Conservation (phyloP, 1,140 invertebrate species). For the Cylas formicarius region DNA sequence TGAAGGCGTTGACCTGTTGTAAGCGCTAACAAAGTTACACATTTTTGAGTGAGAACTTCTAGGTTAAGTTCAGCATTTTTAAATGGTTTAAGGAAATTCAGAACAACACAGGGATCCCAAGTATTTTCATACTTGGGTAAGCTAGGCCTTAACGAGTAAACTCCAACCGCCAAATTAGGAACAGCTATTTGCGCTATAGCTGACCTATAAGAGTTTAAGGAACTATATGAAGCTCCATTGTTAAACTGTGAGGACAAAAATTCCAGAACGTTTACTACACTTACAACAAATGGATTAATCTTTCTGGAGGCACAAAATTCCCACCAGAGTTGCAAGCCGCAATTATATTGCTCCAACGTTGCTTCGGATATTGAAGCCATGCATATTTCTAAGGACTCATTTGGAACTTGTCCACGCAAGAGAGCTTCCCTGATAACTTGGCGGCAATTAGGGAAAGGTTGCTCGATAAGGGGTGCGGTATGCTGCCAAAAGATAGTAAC, state of each 20-base stretch:
- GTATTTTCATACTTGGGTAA: conserved; percentile 10
- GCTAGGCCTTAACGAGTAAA: conserved; percentile 6
- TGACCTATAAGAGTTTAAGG: conserved; percentile 12
- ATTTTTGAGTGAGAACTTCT: conserved; percentile 8
- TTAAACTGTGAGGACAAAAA: conserved; percentile 14
- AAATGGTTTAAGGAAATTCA: conserved; percentile 4
- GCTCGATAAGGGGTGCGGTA: conserved; percentile 11
- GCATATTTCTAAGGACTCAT: conserved; percentile 9
- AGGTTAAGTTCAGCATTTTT: neutral
- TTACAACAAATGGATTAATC: conserved; percentile 1
- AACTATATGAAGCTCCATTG: conserved; percentile 4
- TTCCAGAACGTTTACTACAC: neutral
- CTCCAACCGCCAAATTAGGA: conserved; percentile 3
- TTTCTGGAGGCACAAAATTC: neutral
- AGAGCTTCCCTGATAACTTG: conserved; percentile 13
- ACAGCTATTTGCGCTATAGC: conserved; percentile 3
- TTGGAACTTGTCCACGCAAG: neutral
- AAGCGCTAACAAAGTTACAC: conserved; percentile 4
- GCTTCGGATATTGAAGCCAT: conserved; percentile 5
- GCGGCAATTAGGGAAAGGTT: conserved; percentile 17
- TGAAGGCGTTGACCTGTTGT: conserved; percentile 1
- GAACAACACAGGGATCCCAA: conserved; percentile 9
- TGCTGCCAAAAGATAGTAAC: too few relatives aligned
- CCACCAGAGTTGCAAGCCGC: conserved; percentile 13
- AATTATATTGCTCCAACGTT: conserved; percentile 13